Evolutionary conservation across 2,113 vertebrate genomes (phyloP).

Genomic region (Ciconia boyciana): DNA sequence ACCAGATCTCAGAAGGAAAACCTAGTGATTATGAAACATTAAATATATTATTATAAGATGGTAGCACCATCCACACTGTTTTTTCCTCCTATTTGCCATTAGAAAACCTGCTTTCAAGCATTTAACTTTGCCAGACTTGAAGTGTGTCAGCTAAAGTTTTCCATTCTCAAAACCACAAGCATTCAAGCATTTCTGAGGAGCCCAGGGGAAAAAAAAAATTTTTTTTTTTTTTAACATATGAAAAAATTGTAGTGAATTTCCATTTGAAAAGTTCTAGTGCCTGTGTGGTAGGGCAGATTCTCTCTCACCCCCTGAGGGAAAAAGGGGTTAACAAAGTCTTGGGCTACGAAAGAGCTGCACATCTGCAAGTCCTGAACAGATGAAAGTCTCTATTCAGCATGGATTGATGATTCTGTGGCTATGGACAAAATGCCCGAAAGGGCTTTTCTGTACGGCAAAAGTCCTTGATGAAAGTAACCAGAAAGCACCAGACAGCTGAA

Average conservation of each 20-base stretch:
- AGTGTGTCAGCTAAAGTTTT: conserved; percentile 25
- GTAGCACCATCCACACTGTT: not conserved
- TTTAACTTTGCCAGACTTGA: not conserved
- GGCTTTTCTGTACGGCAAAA: not conserved
- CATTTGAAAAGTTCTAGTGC: not conserved
- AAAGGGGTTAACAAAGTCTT: not conserved
- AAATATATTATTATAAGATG: not conserved
- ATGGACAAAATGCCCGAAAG: not conserved
- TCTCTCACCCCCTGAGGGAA: not conserved
- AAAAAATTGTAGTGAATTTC: not conserved
- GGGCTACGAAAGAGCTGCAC: not conserved
- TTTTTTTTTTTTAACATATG: not conserved
- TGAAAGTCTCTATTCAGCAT: not conserved
- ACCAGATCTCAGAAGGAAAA: not conserved
- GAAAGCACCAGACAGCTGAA: not conserved
- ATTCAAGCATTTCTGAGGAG: conserved; percentile 6
- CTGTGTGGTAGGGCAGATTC: not conserved
- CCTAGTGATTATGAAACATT: not conserved
- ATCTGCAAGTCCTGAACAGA: not conserved
- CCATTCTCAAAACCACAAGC: conserved; percentile 38
- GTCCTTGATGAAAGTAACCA: not conserved
- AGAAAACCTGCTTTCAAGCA: conserved; percentile 4
- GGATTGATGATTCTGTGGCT: not conserved
- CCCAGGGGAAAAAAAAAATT: not conserved
- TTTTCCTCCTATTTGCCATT: not conserved